Percentiles rank a stretch among this genome's conserved stretches.
phyloP scores from a whole-genome alignment of 2,113 vertebrate genomes.

The Varanus salvator region DNA sequence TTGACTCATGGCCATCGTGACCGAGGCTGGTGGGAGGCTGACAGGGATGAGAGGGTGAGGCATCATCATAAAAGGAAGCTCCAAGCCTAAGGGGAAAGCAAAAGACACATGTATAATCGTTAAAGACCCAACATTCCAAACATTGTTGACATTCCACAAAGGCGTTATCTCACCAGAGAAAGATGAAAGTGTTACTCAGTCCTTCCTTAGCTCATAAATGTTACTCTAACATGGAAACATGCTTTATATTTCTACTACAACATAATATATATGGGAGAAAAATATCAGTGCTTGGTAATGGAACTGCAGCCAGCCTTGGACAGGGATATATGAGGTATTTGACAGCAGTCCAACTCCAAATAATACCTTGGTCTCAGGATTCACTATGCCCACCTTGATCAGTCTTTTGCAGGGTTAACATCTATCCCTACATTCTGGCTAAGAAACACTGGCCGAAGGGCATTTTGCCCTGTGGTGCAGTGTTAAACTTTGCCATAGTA shows the following conservation, averaged over 20 bases:
- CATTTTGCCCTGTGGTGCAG: background rate
- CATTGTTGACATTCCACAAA: constrained; percentile 36
- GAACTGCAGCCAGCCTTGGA: background rate
- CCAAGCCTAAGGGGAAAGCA: constrained; percentile 82
- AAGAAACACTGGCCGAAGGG: background rate
- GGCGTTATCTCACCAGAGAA: background rate
- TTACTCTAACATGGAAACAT: background rate
- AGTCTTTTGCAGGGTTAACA: background rate
- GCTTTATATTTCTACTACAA: background rate
- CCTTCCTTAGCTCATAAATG: background rate
- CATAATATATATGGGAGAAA: background rate
- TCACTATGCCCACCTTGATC: background rate
- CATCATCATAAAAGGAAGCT: constrained; percentile 99
- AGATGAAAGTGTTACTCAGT: background rate
- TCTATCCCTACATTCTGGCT: background rate
- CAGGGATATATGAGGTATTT: background rate
- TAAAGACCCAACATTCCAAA: background rate
- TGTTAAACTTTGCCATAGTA: no score
- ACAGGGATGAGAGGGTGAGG: constrained; percentile 98
- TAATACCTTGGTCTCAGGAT: background rate
- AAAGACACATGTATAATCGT: constrained; percentile 15
- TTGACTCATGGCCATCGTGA: constrained; percentile 99
- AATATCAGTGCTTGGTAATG: background rate
- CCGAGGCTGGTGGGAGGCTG: constrained; percentile 98
- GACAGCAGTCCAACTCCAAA: background rate